These are phyloP conservation scores for Falcunculus frontatus DNA, from an alignment of 2,113 vertebrate genomes.

Conservation along the genomic window DNA sequence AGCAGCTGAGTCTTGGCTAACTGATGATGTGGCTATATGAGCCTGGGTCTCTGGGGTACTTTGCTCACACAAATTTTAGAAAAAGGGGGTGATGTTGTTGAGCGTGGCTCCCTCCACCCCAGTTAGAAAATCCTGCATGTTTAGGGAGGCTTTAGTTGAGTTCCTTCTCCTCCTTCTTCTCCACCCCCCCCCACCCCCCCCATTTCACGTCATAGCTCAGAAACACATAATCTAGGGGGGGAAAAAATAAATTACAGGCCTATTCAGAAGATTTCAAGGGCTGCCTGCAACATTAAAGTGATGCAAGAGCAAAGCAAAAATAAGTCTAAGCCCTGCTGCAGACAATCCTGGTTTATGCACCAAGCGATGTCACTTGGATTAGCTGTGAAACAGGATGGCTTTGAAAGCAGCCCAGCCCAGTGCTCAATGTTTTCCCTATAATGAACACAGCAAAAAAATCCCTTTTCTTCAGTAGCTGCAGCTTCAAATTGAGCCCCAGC, in stretches of 20 bases:
- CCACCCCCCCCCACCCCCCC: no score
- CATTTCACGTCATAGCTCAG: background rate
- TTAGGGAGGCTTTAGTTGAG: background rate
- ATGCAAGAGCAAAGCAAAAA: background rate
- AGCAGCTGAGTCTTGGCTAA: background rate
- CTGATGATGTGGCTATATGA: fast-evolving
- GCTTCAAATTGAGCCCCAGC: background rate
- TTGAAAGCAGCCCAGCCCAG: background rate
- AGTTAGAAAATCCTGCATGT: background rate
- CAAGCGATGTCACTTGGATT: background rate
- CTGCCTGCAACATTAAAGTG: background rate
- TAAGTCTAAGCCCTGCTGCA: background rate
- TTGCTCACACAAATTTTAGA: background rate
- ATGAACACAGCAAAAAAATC: background rate
- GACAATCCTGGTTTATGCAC: fast-evolving
- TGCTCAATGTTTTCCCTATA: background rate
- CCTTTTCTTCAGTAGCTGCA: background rate
- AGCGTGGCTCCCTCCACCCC: fast-evolving
- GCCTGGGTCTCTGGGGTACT: background rate
- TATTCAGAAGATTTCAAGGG: no score
- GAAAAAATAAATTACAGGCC: background rate
- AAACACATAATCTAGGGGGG: background rate
- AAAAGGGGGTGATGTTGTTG: background rate
- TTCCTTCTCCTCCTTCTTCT: background rate
- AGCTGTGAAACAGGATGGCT: background rate